phyloP scores from a whole-genome alignment of 2,113 vertebrate species.

The Fukomys damarensis region DNA sequence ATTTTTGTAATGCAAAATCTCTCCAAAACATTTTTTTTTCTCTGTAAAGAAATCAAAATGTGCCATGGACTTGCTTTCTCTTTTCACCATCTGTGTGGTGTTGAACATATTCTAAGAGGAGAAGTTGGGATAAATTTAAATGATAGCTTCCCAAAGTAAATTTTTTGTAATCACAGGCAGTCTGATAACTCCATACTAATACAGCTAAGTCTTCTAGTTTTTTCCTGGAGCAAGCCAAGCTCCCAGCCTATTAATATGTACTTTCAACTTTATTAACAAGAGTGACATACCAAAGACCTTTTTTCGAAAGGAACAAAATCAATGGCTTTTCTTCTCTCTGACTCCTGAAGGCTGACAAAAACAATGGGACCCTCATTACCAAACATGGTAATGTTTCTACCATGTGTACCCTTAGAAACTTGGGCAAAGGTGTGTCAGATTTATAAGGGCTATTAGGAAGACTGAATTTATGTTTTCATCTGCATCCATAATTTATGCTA shows the following conservation, averaged over 20 bases:
- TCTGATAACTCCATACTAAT: background rate
- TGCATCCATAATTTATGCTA: constrained; percentile 50
- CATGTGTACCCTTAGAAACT: constrained; percentile 32
- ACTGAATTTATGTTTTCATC: background rate
- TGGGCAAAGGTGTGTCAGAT: constrained; percentile 20
- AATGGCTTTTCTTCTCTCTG: background rate
- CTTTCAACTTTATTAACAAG: constrained; percentile 2
- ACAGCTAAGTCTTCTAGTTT: background rate
- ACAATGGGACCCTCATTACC: background rate
- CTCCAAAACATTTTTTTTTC: background rate
- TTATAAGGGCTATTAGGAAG: constrained; percentile 10
- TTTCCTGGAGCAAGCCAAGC: background rate
- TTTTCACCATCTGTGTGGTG: background rate
- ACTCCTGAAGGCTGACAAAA: constrained; percentile 1
- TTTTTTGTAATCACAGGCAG: background rate
- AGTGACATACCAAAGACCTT: background rate
- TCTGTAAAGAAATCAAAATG: background rate
- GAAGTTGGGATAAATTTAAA: background rate
- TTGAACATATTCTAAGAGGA: background rate
- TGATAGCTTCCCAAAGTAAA: background rate
- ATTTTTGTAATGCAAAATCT: background rate
- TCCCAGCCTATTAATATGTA: background rate
- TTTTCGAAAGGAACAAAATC: background rate
- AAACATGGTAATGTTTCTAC: constrained; percentile 31
- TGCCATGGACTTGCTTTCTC: background rate